Base-by-base conservation (phyloP, 2,113 vertebrate genomes). In the Cinclus cinclus region DNA sequence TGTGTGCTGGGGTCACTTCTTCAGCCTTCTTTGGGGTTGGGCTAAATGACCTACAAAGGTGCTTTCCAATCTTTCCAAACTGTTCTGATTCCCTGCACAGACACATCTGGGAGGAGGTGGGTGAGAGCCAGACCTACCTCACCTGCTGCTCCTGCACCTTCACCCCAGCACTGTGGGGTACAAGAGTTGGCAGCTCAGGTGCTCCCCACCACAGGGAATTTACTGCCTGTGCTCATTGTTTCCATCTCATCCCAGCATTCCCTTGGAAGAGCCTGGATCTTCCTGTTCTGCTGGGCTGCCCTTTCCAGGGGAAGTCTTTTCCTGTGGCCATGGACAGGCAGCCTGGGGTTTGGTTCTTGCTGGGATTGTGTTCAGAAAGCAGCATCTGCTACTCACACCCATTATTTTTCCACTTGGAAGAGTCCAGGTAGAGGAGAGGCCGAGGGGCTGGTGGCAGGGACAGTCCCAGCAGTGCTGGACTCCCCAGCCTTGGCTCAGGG, bases 171-270 rank as follows among this genome's bases (percentile, higher is more conserved):
- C 47, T 42, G 22, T 33, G 75, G 75, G 55, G 30, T 22, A 5
- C 59, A 4, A 0, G 20, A 10, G 21, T 2, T 27, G 13, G 53
- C 53, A 33, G 81, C 55, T 39, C 12, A 4, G 79, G 31, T 11
- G 39, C 58, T 60, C 35, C 37, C 1, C 55, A 6, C 19, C 49
- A 1, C 3, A 6, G 13, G 4, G 46, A 25, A 22, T 62, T 84
- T 13, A 1, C 23, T 69, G 30, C 73, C 41, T 0, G 0, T 23
- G 37, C 4, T 21, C 49, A 0, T 4, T 4, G 23, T 9, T 28
- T 15, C 62, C 55, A 47, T 18, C 83, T 33, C 75, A 44, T 39
- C 41, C 82, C 49, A 62, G 10, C 42, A 49, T 22, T 39, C 50
- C 37, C 50, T 12, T 35, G 15, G 58, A 11, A 42, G 35, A 23